Percentiles rank a stretch among this genome's conserved stretches.
These are phyloP conservation scores for Poecilia wingei DNA, from an alignment of 2,797 vertebrate species.

Conservation along the genomic window DNA sequence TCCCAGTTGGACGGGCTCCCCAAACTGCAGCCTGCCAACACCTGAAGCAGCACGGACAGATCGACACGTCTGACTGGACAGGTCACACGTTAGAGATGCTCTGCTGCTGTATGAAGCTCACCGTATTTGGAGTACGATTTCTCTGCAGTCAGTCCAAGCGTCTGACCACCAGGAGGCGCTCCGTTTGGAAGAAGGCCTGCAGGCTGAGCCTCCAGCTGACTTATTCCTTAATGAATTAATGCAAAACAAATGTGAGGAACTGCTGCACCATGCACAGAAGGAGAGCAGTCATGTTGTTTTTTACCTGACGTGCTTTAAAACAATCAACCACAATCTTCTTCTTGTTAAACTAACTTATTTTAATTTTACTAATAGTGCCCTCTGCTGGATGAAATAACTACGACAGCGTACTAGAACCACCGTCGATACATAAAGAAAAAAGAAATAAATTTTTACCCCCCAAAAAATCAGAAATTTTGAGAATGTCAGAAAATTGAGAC, in stretches of 20 bases:
- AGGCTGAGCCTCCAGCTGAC: constrained; percentile 65
- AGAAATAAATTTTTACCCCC: no score
- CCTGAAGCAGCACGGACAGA: constrained; percentile 46
- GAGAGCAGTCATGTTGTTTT: background rate
- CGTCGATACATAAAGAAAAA: no score
- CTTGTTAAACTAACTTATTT: background rate
- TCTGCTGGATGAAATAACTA: background rate
- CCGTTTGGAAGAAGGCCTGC: constrained; percentile 58
- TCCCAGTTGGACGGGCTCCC: constrained; percentile 39
- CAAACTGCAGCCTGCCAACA: constrained; percentile 72
- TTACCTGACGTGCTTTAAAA: background rate
- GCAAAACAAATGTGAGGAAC: background rate
- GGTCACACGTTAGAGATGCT: background rate
- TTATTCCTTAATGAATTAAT: constrained; percentile 49
- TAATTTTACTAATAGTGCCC: background rate
- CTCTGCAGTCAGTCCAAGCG: constrained; percentile 44
- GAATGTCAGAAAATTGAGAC: no score
- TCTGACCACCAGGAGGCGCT: constrained; percentile 55
- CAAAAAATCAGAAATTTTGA: no score
- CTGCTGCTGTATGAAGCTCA: constrained; percentile 39
- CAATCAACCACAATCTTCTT: background rate
- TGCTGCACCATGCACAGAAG: background rate
- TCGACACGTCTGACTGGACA: background rate
- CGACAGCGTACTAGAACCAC: no score
- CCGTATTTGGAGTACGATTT: constrained; percentile 69